A percentile compares a stretch with the other conserved stretches of the same genome.
Evolutionary conservation across 37 sponge, comb jelly and placozoan genomes (phyloP).

Genomic region (Ianthella basta): DNA sequence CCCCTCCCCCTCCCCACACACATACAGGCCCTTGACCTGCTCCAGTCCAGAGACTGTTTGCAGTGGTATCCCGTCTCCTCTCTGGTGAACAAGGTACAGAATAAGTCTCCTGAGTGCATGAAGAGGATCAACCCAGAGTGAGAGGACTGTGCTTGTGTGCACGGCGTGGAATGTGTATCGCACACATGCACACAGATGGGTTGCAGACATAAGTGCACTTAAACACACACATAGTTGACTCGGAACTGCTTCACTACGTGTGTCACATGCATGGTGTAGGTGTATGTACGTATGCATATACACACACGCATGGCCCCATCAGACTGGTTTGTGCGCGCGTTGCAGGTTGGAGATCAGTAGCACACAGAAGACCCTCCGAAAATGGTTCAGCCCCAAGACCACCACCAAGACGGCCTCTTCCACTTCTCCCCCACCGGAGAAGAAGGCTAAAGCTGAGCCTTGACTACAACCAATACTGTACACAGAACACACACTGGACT

Average conservation of each 20-base stretch:
- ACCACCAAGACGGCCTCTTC: not conserved
- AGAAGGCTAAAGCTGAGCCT: not conserved
- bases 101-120: constrained; percentile 81
- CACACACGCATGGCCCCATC: not conserved
- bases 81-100: constrained; percentile 70
- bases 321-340: not conserved
- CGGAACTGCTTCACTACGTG: too few relatives aligned
- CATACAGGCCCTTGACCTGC: constrained; percentile 46
- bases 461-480: too few relatives aligned
- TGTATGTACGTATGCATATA: not conserved
- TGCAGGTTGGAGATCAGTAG: constrained; percentile 48
- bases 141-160: not conserved
- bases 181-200: not conserved
- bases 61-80: constrained; percentile 85
- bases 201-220: not conserved
- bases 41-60: constrained; percentile 49
- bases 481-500: not conserved
- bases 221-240: not conserved
- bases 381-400: constrained; percentile 44
- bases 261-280: not conserved
- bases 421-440: constrained; percentile 22
- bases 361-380: constrained; percentile 57
- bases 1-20: not conserved
- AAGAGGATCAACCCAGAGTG: constrained; percentile 61
- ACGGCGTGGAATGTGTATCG: not conserved